phyloP scores from a whole-genome alignment of 1,140 invertebrate species.

The Ganaspis sp. region DNA sequence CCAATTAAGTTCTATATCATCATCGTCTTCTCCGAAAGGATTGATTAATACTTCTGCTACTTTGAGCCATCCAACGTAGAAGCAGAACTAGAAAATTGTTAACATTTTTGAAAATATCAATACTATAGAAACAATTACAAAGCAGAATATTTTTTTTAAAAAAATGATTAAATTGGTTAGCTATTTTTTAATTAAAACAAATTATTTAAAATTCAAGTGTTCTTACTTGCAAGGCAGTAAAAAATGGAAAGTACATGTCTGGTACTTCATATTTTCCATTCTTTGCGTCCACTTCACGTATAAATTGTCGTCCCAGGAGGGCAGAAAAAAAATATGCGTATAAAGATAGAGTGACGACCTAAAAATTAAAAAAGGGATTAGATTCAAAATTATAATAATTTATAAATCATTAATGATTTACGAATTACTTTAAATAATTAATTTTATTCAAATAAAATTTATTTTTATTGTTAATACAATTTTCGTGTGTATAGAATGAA shows the following conservation, averaged over 20 bases:
- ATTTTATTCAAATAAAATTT: no score
- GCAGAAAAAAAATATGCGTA: slow-evolving; percentile 95
- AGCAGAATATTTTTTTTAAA: neutral
- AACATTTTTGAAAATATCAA: neutral
- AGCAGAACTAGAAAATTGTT: slow-evolving; percentile 89
- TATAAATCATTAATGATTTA: no score
- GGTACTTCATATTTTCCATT: slow-evolving; percentile 82
- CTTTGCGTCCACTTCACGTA: slow-evolving; percentile 75
- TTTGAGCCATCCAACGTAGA: slow-evolving; percentile 98
- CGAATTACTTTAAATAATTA: no score
- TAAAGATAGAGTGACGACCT: slow-evolving; percentile 94
- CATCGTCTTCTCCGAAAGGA: slow-evolving; percentile 96
- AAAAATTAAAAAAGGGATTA: slow-evolving; percentile 66
- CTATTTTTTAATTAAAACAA: neutral
- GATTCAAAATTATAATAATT: no score
- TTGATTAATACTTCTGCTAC: slow-evolving; percentile 94
- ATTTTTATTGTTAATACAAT: no score
- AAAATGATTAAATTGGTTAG: neutral
- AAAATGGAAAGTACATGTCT: slow-evolving; percentile 95
- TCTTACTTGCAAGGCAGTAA: slow-evolving; percentile 90
- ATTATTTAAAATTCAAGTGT: slow-evolving; percentile 47
- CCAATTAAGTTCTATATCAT: slow-evolving; percentile 95
- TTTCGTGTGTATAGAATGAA: no score
- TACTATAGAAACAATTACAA: no score
- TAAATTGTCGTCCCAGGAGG: slow-evolving; percentile 88